Evolutionary conservation across 2,113 vertebrate genomes (phyloP).

Genomic region (Hippoglossus stenolepis): DNA sequence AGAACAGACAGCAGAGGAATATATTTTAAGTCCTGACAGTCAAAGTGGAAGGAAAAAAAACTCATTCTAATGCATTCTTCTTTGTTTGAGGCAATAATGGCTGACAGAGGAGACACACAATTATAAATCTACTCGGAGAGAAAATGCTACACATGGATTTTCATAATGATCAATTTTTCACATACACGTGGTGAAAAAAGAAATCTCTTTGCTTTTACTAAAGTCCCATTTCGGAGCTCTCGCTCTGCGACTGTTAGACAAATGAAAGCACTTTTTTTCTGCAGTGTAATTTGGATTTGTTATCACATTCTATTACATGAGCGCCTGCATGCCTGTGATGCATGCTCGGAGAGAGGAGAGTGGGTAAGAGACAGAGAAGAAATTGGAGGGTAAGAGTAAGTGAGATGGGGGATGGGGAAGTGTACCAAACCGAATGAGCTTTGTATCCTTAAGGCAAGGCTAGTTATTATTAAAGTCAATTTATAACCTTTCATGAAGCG

Average conservation of each 20-base stretch:
- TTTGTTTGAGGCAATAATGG: slow-evolving; percentile 59
- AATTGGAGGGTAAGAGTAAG: slow-evolving; percentile 39
- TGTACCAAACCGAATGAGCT: slow-evolving; percentile 64
- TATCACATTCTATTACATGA: slow-evolving; percentile 76
- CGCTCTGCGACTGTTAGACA: slow-evolving; percentile 64
- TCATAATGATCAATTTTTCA: slow-evolving; percentile 71
- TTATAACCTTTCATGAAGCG: slow-evolving; percentile 74
- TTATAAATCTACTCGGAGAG: slow-evolving; percentile 71
- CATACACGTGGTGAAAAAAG: slow-evolving; percentile 15
- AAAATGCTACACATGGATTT: slow-evolving; percentile 67
- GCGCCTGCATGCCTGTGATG: slow-evolving; percentile 63
- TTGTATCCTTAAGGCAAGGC: slow-evolving; percentile 76
- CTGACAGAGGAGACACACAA: slow-evolving; percentile 53
- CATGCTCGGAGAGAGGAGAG: slow-evolving; percentile 38
- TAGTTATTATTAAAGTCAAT: slow-evolving; percentile 82
- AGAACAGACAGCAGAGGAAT: slow-evolving; percentile 32
- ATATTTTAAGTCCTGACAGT: slow-evolving; percentile 40
- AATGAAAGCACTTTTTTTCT: slow-evolving; percentile 76
- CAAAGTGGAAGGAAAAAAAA: not conserved
- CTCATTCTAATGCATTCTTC: slow-evolving; percentile 34
- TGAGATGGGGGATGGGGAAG: slow-evolving; percentile 40
- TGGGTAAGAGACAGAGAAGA: slow-evolving; percentile 14
- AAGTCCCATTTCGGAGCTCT: slow-evolving; percentile 62
- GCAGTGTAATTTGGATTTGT: slow-evolving; percentile 79
- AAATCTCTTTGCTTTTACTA: slow-evolving; percentile 49